Conservation (phyloP, 2,797 vertebrate genomes). For the Aeoliscus strigatus region DNA sequence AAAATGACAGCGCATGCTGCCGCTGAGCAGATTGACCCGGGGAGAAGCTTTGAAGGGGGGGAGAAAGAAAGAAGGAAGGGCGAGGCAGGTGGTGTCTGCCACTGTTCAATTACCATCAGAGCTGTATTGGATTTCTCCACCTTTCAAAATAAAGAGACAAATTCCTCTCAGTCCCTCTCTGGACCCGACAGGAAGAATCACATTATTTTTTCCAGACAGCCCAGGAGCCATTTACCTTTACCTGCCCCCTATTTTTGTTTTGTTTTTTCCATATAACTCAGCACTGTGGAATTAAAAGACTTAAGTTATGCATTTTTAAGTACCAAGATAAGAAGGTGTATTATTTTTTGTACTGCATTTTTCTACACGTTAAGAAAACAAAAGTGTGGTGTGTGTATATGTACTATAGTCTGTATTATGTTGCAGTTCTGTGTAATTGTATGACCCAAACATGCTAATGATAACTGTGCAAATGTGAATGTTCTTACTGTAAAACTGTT, state of each 20-base stretch:
- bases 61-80: slow-evolving; percentile 49
- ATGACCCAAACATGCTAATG: slow-evolving; percentile 58
- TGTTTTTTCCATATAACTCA: slow-evolving; percentile 50
- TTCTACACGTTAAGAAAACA: slow-evolving; percentile 44
- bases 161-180: slow-evolving; percentile 57
- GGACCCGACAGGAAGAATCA: slow-evolving; percentile 57
- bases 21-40: slow-evolving; percentile 51
- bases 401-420: slow-evolving; percentile 63
- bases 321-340: slow-evolving; percentile 51
- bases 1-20: slow-evolving; percentile 46
- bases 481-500: slow-evolving; percentile 76
- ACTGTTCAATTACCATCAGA: slow-evolving; percentile 71
- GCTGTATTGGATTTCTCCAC: slow-evolving; percentile 63
- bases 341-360: slow-evolving; percentile 61
- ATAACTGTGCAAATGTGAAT: slow-evolving; percentile 68
- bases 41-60: slow-evolving; percentile 51
- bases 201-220: slow-evolving; percentile 53
- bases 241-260: slow-evolving; percentile 45
- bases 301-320: slow-evolving; percentile 72
- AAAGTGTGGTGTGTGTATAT: slow-evolving; percentile 41
- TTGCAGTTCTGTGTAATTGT: slow-evolving; percentile 62
- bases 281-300: slow-evolving; percentile 71
- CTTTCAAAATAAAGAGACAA: slow-evolving; percentile 70
- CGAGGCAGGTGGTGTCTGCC: slow-evolving; percentile 69
- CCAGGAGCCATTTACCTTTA: slow-evolving; percentile 50